Evolutionary conservation across 2,797 vertebrate species (phyloP).

Genomic region (Tauraco hartlaubi): DNA sequence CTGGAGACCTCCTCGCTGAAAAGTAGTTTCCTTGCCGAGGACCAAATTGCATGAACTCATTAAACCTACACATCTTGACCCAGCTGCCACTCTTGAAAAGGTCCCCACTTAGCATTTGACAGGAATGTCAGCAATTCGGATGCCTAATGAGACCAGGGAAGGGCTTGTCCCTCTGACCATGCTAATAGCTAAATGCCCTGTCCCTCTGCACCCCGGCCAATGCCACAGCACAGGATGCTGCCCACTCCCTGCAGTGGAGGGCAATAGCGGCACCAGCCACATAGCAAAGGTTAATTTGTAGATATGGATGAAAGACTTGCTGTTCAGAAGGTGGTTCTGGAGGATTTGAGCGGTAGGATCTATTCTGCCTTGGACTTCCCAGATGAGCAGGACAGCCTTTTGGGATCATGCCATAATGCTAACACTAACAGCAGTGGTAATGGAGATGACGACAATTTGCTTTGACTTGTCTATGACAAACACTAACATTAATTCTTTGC

Average conservation of each 20-base stretch:
- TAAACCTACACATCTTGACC: not conserved
- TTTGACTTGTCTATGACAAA: not conserved
- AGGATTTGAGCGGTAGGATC: not conserved
- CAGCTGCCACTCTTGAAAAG: not conserved
- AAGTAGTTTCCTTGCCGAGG: not conserved
- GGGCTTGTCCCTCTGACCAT: not conserved
- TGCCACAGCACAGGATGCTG: not conserved
- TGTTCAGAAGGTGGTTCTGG: not conserved
- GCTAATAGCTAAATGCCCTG: not conserved
- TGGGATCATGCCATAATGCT: not conserved
- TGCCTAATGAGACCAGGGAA: not conserved
- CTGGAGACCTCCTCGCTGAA: not conserved
- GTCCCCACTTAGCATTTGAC: not conserved
- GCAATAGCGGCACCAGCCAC: not conserved
- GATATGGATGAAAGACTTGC: not conserved
- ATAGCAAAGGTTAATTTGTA: not conserved
- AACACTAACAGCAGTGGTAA: not conserved
- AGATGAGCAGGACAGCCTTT: not conserved
- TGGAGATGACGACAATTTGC: not conserved
- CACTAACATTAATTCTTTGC: not conserved
- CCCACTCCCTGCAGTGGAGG: rapidly evolving
- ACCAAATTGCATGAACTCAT: not conserved
- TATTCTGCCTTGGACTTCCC: not conserved
- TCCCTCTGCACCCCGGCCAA: not conserved
- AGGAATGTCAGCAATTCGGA: not conserved